Evolutionary conservation across 2,113 vertebrate genomes (phyloP), one percentile per base, ranked within the genome.

Genomic region (Paraplagusia blochii): DNA sequence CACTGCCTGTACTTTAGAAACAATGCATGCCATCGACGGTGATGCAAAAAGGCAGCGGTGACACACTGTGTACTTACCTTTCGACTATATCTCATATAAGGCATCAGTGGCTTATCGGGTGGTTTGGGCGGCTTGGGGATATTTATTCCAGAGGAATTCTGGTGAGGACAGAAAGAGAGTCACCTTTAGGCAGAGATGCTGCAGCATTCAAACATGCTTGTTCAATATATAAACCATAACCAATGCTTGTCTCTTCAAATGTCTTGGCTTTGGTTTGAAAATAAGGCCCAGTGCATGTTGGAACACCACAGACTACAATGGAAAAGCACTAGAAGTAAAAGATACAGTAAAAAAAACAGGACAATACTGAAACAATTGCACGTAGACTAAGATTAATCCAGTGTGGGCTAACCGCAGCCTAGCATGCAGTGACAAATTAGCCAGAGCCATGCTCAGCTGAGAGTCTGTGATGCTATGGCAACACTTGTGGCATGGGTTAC

Each of bases 111-210:
- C 93, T 99, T 99, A 90, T 99, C 97, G 61, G 97, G 97, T 53
- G 97, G 97, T 87, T 99, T 99, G 65, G 97, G 97, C 40, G 97
- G 97, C 86, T 99, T 99, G 80, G 97, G 96, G 85, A 99, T 97
- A 73, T 97, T 98, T 80, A 98, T 98, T 87, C 97, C 97, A 63
- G 96, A 94, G 58, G 96, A 98, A 67, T 96, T 97, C 97, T 99
- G 88, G 7, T 43, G 11, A 60, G 67, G 33, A 35, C 39, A 61
- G 43, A 61, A 66, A 18, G 33, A 64, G 4, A 76, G 42, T 71
- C 50, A 81, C 38, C 22, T 67, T 66, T 51, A 56, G 56, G 45
- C 46, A 55, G n/a, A 29, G 15, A 34, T 15, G 17, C 38, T 33
- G 16, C 39, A 10, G 1, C 43, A 18, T 38, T 52, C n/a, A 50